These are phyloP conservation scores for Bostrychus sinensis DNA, from an alignment of 2,113 vertebrate species.

Conservation along the genomic window DNA sequence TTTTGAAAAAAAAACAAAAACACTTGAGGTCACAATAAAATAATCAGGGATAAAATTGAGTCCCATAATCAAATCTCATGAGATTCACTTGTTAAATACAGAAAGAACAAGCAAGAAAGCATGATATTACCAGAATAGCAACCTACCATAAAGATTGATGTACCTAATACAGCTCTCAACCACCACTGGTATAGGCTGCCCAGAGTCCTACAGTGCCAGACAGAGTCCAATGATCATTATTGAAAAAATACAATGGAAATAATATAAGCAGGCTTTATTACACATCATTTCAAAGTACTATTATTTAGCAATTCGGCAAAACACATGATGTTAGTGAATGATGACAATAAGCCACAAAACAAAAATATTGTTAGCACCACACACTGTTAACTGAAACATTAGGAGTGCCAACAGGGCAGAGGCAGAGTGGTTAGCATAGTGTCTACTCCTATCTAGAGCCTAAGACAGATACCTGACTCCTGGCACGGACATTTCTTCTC, in stretches of 20 bases:
- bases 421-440: conserved; percentile 49
- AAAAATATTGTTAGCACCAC: conserved; percentile 18
- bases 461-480: conserved; percentile 90
- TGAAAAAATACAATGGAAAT: background rate
- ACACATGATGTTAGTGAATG: conserved; percentile 2
- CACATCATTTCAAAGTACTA: background rate
- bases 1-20: no score
- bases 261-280: background rate
- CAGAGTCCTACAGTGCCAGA: conserved; percentile 83
- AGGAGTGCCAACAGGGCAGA: conserved; percentile 44
- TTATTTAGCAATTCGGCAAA: background rate
- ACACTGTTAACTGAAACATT: conserved; percentile 9
- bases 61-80: no score
- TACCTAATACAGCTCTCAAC: conserved; percentile 97
- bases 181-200: conserved; percentile 94
- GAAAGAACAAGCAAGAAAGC: background rate
- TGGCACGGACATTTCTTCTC: conserved; percentile 94
- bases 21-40: no score
- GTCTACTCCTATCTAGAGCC: conserved; percentile 33
- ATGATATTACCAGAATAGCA: background rate
- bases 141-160: conserved; percentile 96
- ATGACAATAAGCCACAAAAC: conserved; percentile 24
- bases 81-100: no score
- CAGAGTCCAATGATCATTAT: conserved; percentile 24
- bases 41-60: no score